Conservation (phyloP, 2,888 invertebrate genomes). For the Amphipyra tragopoginis region DNA sequence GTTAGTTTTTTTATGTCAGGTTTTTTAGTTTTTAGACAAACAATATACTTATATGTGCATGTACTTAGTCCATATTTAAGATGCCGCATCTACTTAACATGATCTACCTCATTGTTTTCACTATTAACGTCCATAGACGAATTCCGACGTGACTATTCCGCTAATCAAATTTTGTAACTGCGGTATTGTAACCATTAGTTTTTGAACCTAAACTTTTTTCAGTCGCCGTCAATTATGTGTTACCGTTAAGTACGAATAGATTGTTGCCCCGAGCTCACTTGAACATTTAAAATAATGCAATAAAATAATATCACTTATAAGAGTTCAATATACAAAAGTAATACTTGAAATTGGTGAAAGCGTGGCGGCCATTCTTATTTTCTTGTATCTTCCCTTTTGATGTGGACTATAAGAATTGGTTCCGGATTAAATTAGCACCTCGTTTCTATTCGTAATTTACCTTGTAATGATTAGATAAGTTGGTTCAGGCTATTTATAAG, state of each 20-base stretch:
- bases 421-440: conserved; percentile 60
- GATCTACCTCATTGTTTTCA: conserved; percentile 44
- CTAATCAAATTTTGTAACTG: conserved; percentile 90
- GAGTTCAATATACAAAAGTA: conserved; percentile 31
- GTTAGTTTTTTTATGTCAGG: too few species aligned
- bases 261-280: conserved; percentile 67
- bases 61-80: not conserved
- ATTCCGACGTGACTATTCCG: conserved; percentile 88
- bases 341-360: conserved; percentile 60
- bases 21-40: too few species aligned
- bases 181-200: conserved; percentile 85
- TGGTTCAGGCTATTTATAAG: conserved; percentile 32
- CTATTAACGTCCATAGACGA: conserved; percentile 76
- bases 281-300: conserved; percentile 50
- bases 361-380: conserved; percentile 49
- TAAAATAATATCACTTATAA: conserved; percentile 37
- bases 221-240: conserved; percentile 80
- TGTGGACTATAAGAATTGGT: conserved; percentile 57
- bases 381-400: conserved; percentile 51
- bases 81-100: conserved; percentile 68
- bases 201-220: conserved; percentile 72
- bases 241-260: conserved; percentile 82
- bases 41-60: too few species aligned
- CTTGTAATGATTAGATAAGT: conserved; percentile 58
- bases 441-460: conserved; percentile 49